Evolutionary conservation across 2,888 invertebrate genomes (phyloP).

Genomic region (Epinotia brunnichana): DNA sequence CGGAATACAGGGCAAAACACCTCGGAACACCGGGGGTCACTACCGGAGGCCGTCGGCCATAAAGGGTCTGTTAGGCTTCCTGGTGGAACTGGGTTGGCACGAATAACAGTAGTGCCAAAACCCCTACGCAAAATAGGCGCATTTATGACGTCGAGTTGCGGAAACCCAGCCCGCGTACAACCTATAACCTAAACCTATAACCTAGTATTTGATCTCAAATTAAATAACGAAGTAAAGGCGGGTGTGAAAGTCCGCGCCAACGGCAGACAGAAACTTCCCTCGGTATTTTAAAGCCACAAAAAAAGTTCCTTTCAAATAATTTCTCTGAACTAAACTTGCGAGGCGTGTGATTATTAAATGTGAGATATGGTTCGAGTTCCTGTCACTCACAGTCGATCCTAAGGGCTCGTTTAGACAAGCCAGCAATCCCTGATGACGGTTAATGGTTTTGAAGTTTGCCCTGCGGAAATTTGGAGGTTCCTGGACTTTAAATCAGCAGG

Average conservation of each 20-base stretch:
- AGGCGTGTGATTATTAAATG: constrained; percentile 31
- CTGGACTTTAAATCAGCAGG: constrained; percentile 16
- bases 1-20: no score
- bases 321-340: constrained; percentile 14
- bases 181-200: no score
- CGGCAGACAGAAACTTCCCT: background rate
- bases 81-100: no score
- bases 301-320: constrained; percentile 23
- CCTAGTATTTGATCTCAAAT: constrained; percentile 27
- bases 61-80: no score
- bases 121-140: no score
- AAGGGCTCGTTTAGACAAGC: constrained; percentile 24
- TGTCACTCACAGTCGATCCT: constrained; percentile 26
- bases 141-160: no score
- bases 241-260: constrained; percentile 14
- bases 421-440: constrained; percentile 22
- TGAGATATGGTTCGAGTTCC: constrained; percentile 15
- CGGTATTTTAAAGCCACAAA: constrained; percentile 27
- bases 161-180: no score
- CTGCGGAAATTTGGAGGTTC: background rate
- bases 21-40: no score
- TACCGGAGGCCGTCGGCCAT: no score
- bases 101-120: no score
- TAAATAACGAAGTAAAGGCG: background rate
- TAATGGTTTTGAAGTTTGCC: constrained; percentile 11